A percentile compares a stretch with the other conserved stretches of the same genome.
phyloP scores from a whole-genome alignment of 2,888 invertebrate genomes.

The Limenitis camilla region DNA sequence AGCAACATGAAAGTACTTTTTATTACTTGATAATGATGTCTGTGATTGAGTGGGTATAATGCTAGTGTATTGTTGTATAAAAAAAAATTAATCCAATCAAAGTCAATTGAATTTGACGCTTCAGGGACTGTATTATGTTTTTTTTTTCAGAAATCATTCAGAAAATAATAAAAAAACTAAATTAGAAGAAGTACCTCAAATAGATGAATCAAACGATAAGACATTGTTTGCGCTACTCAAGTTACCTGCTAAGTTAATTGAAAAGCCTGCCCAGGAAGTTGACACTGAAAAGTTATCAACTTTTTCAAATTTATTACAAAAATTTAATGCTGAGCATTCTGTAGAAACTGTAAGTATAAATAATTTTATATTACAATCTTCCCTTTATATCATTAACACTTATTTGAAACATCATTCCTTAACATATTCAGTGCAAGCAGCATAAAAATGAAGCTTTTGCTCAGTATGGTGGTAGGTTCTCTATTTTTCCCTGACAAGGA shows the following conservation, averaged over 20 bases:
- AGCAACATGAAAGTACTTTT: too few relatives aligned
- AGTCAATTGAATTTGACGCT: too few relatives aligned
- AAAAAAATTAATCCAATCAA: too few relatives aligned
- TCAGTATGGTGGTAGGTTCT: too few relatives aligned
- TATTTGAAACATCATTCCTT: background rate
- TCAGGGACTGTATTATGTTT: background rate
- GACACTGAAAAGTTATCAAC: conserved; percentile 58
- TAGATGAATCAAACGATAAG: conserved; percentile 72
- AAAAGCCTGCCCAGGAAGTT: conserved; percentile 44
- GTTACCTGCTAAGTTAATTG: conserved; percentile 47
- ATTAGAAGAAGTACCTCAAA: conserved; percentile 34
- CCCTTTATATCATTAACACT: background rate
- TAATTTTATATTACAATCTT: background rate
- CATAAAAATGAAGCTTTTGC: too few relatives aligned
- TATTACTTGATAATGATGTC: too few relatives aligned
- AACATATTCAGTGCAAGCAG: background rate
- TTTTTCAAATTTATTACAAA: conserved; percentile 65
- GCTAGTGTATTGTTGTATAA: too few relatives aligned
- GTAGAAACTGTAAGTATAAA: conserved; percentile 52
- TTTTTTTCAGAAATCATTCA: conserved; percentile 38
- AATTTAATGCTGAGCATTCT: conserved; percentile 62
- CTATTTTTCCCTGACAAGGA: too few relatives aligned
- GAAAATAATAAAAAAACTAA: conserved; percentile 50
- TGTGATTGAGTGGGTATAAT: too few relatives aligned
- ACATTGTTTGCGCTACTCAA: conserved; percentile 74